phyloP scores from a whole-genome alignment of 2,113 vertebrate species.

The Eretmochelys imbricata region DNA sequence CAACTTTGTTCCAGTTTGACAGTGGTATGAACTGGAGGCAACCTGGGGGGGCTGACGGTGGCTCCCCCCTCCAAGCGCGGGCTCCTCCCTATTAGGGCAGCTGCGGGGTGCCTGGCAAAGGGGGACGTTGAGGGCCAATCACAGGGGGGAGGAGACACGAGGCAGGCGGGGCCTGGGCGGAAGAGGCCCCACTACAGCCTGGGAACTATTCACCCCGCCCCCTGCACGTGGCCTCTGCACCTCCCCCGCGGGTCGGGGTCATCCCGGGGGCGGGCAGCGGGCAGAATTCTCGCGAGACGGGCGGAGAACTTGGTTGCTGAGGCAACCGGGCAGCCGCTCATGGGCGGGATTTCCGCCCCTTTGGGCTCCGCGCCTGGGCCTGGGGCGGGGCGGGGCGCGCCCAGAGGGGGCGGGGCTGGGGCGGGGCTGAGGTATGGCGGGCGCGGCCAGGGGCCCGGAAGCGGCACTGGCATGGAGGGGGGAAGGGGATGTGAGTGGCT shows the following conservation, averaged over 20 bases:
- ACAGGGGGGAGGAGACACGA: too few species aligned
- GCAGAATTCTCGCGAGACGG: background rate
- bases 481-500: too few species aligned
- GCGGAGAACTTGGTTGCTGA: background rate
- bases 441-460: background rate
- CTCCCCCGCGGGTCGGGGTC: background rate
- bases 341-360: background rate
- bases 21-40: too few species aligned
- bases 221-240: background rate
- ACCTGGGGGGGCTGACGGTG: too few species aligned
- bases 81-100: too few species aligned
- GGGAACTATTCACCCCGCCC: too few species aligned
- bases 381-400: background rate
- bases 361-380: background rate
- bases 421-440: background rate
- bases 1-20: too few species aligned
- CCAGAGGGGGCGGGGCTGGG: background rate
- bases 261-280: background rate
- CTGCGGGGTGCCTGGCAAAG: too few species aligned
- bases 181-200: too few species aligned
- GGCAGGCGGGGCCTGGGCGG: too few species aligned
- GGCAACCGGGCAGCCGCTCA: background rate
- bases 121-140: too few species aligned
- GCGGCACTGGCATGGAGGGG: background rate
- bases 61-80: too few species aligned